Evolutionary conservation across 2,113 vertebrate genomes (phyloP).

Genomic region (Leptobrachium leishanense): DNA sequence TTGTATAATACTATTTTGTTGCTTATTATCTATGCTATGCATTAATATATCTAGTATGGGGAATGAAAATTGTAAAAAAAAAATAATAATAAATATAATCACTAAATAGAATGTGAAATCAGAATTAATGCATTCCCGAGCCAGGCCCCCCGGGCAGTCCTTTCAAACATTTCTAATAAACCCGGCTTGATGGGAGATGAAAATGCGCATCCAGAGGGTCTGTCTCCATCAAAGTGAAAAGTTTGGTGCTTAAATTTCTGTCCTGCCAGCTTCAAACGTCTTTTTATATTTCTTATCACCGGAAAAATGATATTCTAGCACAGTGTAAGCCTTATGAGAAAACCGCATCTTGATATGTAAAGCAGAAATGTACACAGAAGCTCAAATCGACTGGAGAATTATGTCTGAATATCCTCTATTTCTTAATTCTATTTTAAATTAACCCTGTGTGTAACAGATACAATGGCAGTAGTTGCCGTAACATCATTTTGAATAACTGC

Average conservation of each 20-base stretch:
- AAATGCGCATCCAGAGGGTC: conserved; percentile 36
- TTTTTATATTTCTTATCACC: conserved; percentile 24
- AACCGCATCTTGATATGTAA: conserved; percentile 2
- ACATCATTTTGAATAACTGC: too few relatives aligned
- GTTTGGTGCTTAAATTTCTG: conserved; percentile 33
- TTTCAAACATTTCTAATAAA: conserved; percentile 46
- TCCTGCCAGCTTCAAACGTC: conserved; percentile 22
- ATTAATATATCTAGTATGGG: conserved; percentile 22
- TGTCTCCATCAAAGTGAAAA: conserved; percentile 42
- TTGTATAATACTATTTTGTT: conserved; percentile 22
- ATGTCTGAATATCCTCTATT: too few relatives aligned
- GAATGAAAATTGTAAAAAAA: too few relatives aligned
- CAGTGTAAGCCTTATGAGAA: conserved; percentile 27
- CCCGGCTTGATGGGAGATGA: conserved; percentile 31
- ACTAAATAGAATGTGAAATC: conserved; percentile 44
- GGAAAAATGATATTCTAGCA: conserved; percentile 31
- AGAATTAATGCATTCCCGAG: conserved; percentile 36
- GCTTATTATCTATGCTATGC: conserved; percentile 33
- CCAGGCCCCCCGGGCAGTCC: conserved; percentile 33
- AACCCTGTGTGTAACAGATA: too few relatives aligned
- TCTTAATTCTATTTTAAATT: too few relatives aligned
- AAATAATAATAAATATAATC: not conserved
- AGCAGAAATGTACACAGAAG: too few relatives aligned
- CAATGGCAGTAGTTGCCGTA: too few relatives aligned
- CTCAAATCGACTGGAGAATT: too few relatives aligned